phyloP scores from a whole-genome alignment of 2,797 vertebrate species.

The Gila robusta region DNA sequence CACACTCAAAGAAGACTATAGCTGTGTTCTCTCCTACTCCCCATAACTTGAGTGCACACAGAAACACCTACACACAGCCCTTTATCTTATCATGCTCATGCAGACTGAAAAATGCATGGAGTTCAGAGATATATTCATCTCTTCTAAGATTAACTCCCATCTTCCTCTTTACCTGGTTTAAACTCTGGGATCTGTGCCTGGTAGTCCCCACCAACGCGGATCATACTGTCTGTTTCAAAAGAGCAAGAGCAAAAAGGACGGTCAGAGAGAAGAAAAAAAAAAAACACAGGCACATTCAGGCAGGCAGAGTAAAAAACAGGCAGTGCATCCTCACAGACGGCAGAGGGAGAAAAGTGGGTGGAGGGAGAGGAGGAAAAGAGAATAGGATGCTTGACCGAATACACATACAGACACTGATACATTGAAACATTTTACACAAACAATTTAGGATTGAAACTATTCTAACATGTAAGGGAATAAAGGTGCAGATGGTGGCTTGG shows the following conservation, averaged over 20 bases:
- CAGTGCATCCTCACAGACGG: constrained; percentile 30
- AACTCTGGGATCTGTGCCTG: constrained; percentile 94
- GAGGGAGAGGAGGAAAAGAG: constrained; percentile 20
- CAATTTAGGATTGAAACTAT: constrained; percentile 14
- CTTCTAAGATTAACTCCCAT: constrained; percentile 32
- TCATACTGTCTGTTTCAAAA: constrained; percentile 89
- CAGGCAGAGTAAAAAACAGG: constrained; percentile 42
- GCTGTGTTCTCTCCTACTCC: constrained; percentile 8
- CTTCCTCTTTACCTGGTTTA: constrained; percentile 85
- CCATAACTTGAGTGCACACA: constrained; percentile 19
- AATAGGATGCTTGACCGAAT: constrained; percentile 53
- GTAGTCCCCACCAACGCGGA: constrained; percentile 94
- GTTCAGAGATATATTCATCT: constrained; percentile 12
- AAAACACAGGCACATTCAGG: constrained; percentile 18
- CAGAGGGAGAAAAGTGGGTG: constrained; percentile 35
- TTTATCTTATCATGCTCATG: constrained; percentile 31
- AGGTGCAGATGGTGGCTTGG: constrained; percentile 38
- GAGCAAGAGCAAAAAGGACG: constrained; percentile 46
- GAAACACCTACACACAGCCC: constrained; percentile 15
- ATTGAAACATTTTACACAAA: background rate
- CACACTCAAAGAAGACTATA: background rate
- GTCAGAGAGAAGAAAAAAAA: constrained; percentile 39
- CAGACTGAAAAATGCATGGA: constrained; percentile 21
- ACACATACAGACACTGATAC: constrained; percentile 22
- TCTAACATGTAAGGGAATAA: background rate